phyloP scores from a whole-genome alignment of 2,888 invertebrate species.

The Xanthorhoe spadicearia region DNA sequence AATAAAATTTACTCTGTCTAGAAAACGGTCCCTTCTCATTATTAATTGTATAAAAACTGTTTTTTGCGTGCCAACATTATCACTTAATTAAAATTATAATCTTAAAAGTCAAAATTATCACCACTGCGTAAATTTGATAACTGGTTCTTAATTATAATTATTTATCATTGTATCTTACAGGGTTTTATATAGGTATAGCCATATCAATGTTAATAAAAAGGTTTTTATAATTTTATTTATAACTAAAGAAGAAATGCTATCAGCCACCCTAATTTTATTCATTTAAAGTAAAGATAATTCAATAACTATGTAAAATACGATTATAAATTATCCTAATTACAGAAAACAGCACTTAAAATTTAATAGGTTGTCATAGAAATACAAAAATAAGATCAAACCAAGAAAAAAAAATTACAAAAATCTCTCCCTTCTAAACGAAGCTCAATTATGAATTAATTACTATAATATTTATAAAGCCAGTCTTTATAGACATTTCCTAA shows the following conservation, averaged over 20 bases:
- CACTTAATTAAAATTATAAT: constrained; percentile 7
- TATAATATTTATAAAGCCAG: neutral
- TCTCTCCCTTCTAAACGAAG: neutral
- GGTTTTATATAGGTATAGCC: neutral
- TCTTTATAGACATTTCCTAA: constrained; percentile 15
- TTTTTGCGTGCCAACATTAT: neutral
- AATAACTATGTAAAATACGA: neutral
- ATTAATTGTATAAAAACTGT: neutral
- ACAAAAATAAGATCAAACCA: no score
- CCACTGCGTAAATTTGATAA: neutral
- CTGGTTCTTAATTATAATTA: constrained; percentile 19
- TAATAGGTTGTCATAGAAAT: no score
- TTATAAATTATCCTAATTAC: neutral
- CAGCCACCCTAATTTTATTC: constrained; percentile 13
- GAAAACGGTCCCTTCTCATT: neutral
- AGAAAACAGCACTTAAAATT: neutral
- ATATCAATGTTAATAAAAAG: neutral
- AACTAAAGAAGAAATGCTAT: constrained; percentile 15
- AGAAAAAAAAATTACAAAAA: neutral
- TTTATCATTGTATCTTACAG: constrained; percentile 6
- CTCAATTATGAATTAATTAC: neutral
- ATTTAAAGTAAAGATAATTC: neutral
- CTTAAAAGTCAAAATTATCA: constrained; percentile 1
- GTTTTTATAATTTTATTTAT: constrained; percentile 17
- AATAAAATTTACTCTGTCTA: no score